phyloP scores from a whole-genome alignment of 2,113 vertebrate species.

The Heloderma charlesbogerti region DNA sequence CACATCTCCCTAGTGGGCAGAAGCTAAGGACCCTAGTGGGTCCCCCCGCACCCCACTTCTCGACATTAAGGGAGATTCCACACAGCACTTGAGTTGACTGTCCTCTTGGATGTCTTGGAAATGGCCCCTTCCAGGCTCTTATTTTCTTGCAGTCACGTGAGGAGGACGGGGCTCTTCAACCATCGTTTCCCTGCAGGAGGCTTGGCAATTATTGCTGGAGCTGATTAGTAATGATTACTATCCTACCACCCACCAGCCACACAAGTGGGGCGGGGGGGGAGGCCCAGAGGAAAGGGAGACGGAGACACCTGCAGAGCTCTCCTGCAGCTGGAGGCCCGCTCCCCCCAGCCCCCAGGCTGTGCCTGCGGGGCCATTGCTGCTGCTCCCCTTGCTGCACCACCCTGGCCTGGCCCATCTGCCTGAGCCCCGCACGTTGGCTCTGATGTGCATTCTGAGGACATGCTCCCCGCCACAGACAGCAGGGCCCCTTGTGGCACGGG shows the following conservation, averaged over 20 bases:
- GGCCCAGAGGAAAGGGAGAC: neutral
- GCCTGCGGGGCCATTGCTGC: no score
- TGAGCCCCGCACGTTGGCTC: no score
- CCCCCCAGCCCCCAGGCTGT: no score
- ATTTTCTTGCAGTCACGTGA: neutral
- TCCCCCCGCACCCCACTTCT: neutral
- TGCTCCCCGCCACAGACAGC: no score
- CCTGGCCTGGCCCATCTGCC: no score
- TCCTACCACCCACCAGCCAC: neutral
- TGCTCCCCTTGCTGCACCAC: no score
- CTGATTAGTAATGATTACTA: conserved; percentile 75
- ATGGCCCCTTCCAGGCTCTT: neutral
- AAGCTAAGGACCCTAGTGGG: no score
- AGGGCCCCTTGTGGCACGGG: no score
- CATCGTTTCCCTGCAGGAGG: conserved; percentile 53
- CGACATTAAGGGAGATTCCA: neutral
- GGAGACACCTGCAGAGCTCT: no score
- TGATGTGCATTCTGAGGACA: no score
- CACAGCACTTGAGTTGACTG: no score
- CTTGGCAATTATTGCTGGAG: conserved; percentile 55
- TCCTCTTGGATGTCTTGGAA: neutral
- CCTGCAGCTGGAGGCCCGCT: neutral
- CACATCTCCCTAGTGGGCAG: neutral
- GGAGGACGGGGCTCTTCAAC: neutral
- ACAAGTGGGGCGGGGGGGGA: neutral